These are phyloP conservation scores for Sphinx pinastri DNA, from an alignment of 2,888 invertebrate genomes.

Conservation along the genomic window DNA sequence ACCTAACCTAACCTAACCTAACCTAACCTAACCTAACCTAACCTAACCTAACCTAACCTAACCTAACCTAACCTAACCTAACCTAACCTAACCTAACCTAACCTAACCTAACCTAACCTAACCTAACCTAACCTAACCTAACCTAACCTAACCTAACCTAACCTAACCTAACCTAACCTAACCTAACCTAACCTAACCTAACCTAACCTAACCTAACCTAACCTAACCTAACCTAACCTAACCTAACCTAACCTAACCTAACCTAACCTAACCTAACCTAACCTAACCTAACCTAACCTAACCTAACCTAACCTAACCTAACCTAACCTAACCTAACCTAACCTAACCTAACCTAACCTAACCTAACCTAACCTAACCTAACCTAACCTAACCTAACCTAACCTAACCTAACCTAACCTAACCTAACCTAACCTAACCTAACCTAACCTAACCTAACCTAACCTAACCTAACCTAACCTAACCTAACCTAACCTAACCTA, in stretches of 20 bases:
- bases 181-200: conserved; percentile 42
- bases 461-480: conserved; percentile 35
- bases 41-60: conserved; percentile 37
- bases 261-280: conserved; percentile 29
- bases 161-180: conserved; percentile 37
- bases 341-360: conserved; percentile 39
- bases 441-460: conserved; percentile 34
- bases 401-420: conserved; percentile 32
- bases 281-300: conserved; percentile 39
- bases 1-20: conserved; percentile 36
- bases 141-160: conserved; percentile 43
- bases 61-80: conserved; percentile 40
- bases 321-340: conserved; percentile 39
- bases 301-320: conserved; percentile 39
- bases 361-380: conserved; percentile 39
- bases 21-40: conserved; percentile 37
- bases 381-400: conserved; percentile 39
- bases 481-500: conserved; percentile 33
- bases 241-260: conserved; percentile 29
- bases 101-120: conserved; percentile 38
- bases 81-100: conserved; percentile 38
- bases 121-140: conserved; percentile 41
- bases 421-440: conserved; percentile 20
- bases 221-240: conserved; percentile 39
- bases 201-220: conserved; percentile 41